Percentiles rank a stretch among this genome's conserved stretches.
Evolutionary conservation across 2,888 invertebrate genomes (phyloP).

Genomic region (Dioctria linearis): DNA sequence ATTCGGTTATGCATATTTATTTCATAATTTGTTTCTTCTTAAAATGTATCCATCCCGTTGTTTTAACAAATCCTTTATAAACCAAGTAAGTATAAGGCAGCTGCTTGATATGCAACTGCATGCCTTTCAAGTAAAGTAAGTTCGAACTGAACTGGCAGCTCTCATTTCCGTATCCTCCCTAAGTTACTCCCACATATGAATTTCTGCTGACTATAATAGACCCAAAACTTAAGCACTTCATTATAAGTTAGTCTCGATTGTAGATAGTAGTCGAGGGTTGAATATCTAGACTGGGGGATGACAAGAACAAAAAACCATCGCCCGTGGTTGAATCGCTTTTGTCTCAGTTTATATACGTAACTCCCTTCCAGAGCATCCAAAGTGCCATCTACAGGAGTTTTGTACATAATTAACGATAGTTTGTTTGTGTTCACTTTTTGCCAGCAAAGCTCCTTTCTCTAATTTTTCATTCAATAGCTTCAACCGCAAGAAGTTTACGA

Average conservation of each 20-base stretch:
- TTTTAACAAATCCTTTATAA: too few species aligned
- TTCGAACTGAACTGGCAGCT: background rate
- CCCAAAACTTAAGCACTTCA: constrained; percentile 52
- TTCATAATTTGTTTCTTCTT: background rate
- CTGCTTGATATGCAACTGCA: too few species aligned
- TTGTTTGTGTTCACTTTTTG: constrained; percentile 47
- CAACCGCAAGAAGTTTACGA: constrained; percentile 44
- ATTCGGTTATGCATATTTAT: background rate
- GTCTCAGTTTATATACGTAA: constrained; percentile 29
- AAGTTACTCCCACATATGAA: constrained; percentile 38
- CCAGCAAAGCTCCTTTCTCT: constrained; percentile 44
- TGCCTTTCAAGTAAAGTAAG: background rate
- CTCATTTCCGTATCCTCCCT: background rate
- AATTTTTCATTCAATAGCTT: constrained; percentile 47
- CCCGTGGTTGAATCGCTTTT: constrained; percentile 36
- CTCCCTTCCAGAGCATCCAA: constrained; percentile 29
- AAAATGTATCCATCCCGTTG: background rate
- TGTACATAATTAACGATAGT: constrained; percentile 53
- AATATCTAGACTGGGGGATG: background rate
- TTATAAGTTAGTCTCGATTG: constrained; percentile 44
- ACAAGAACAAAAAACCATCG: constrained; percentile 42
- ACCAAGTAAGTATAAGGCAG: too few species aligned
- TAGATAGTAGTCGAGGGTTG: background rate
- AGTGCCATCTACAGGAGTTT: constrained; percentile 52
- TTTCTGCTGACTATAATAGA: constrained; percentile 52